These are phyloP conservation scores for Ornithoptera priamus DNA, from an alignment of 2,888 invertebrate genomes.

Conservation along the genomic window DNA sequence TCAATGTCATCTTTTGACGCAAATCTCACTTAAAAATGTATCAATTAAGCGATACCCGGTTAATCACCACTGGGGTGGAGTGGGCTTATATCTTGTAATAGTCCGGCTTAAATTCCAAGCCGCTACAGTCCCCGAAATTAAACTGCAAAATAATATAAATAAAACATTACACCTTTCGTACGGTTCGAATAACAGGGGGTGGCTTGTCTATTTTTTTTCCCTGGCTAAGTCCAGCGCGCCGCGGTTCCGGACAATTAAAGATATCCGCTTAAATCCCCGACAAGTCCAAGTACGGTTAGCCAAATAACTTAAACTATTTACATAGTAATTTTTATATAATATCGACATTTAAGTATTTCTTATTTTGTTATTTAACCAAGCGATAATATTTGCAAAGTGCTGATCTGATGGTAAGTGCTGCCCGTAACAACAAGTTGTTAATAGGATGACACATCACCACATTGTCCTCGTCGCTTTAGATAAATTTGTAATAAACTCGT, in stretches of 20 bases:
- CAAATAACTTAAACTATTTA: conserved; percentile 28
- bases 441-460: no score
- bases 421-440: no score
- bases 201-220: conserved; percentile 39
- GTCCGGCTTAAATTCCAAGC: conserved; percentile 6
- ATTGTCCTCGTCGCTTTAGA: no score
- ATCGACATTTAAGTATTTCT: no score
- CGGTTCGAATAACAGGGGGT: conserved; percentile 14
- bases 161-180: conserved; percentile 16
- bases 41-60: conserved; percentile 19
- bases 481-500: no score
- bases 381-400: no score
- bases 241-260: conserved; percentile 71
- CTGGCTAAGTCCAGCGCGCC: conserved; percentile 53
- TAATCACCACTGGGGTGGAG: conserved; percentile 6
- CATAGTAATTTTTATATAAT: no score
- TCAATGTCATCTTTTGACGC: conserved; percentile 11
- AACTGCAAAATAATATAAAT: conserved; percentile 13
- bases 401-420: no score
- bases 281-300: conserved; percentile 51
- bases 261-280: conserved; percentile 59
- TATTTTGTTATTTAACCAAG: no score
- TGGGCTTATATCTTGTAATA: conserved; percentile 2
- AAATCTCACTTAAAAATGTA: conserved; percentile 19
- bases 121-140: background rate